A percentile compares a stretch with the other conserved stretches of the same genome.
These are phyloP conservation scores for Osedax frankpressi DNA, from an alignment of 2,888 invertebrate genomes.

Conservation along the genomic window DNA sequence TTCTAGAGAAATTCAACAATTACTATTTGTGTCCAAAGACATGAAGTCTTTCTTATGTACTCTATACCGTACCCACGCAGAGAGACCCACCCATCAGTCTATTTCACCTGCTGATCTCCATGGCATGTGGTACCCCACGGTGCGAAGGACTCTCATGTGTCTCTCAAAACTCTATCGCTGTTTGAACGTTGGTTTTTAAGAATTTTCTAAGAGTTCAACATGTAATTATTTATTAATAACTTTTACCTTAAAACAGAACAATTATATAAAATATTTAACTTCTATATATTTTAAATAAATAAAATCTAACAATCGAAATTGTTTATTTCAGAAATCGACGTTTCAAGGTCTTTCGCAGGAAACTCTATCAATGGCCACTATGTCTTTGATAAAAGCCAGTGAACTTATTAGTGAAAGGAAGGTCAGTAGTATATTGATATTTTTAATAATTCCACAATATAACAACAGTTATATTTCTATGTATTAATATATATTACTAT, in stretches of 20 bases:
- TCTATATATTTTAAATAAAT: background rate
- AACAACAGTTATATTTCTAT: no score
- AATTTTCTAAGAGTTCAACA: background rate
- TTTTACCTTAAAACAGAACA: background rate
- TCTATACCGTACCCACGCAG: no score
- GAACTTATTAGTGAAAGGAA: slow-evolving; percentile 63
- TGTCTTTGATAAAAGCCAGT: slow-evolving; percentile 71
- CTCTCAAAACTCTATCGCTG: slow-evolving; percentile 82
- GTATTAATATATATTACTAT: no score
- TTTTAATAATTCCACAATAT: no score
- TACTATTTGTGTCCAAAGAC: no score
- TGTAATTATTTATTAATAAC: background rate
- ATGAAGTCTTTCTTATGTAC: no score
- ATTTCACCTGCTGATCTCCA: slow-evolving; percentile 87
- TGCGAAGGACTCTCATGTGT: slow-evolving; percentile 81
- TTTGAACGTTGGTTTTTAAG: slow-evolving; percentile 57
- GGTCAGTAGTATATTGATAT: no score
- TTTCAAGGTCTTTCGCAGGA: slow-evolving; percentile 95
- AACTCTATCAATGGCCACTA: slow-evolving; percentile 77
- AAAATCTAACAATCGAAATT: background rate
- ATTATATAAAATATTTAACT: background rate
- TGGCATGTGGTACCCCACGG: slow-evolving; percentile 99
- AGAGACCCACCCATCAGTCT: slow-evolving; percentile 46
- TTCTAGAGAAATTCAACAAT: no score
- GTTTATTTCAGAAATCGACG: slow-evolving; percentile 73